Base-by-base conservation (phyloP, 2,113 vertebrate species). In the Syngnathus scovelli region DNA sequence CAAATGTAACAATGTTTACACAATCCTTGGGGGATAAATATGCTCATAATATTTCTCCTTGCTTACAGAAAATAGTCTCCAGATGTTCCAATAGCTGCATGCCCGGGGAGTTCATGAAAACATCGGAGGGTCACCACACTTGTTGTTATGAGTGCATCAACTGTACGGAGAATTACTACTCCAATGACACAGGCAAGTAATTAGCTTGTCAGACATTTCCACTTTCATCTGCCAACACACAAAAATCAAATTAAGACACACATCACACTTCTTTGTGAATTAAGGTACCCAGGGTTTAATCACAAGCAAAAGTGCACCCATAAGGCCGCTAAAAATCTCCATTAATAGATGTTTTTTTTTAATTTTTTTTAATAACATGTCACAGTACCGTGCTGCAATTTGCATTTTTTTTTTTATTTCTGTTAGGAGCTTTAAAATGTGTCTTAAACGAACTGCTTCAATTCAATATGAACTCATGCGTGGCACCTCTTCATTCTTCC, bases 141-240 rank as follows among this genome's bases (percentile, higher is more conserved):
- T 96, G 95, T 64, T 96, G 94, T 78, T 96, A 94, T 37, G 92
- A 94, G 49, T 95, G 93, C 76, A 79, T 91, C 71, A 89, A 86
- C 76, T 96, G 94, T 62, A 91, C 93, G 0, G 91, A 92, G 85
- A 94, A 95, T 78, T 90, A 94, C 66, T 95, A 89, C 78, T 94
- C 91, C 69, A 93, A 95, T 43, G 52, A 76, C 67, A 91, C 91
- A 86, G 94, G 93, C 89, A 86, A 85, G 71, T 33, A 43, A 23
- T 15, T 15, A 38, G 15, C 13, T 12, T 36, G 36, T 19, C 49
- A 51, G 49, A n/a, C 4, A 8, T 16, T 56, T 55, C 13, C 15
- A 37, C 55, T 58, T 36, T 36, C 15, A 15, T 15, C 5, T 2
- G 27, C 55, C 65, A 46, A 16, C 44, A 21, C 59, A 27, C 27